Conservation (phyloP, 1,140 invertebrate genomes). For the Solenopsis invicta region DNA sequence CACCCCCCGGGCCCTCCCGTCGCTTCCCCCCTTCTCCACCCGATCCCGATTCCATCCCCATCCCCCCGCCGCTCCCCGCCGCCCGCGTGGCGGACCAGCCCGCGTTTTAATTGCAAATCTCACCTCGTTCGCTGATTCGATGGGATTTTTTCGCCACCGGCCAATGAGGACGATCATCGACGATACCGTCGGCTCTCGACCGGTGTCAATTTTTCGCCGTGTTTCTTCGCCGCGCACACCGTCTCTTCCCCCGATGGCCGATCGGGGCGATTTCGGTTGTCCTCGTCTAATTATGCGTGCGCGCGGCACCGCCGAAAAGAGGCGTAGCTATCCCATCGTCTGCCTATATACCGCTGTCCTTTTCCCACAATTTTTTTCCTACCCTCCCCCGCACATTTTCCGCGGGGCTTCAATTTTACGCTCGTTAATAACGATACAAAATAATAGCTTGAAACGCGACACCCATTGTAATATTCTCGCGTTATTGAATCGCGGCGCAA, state of each 20-base stretch:
- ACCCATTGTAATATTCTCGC: conserved; percentile 65
- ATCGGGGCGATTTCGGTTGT: conserved; percentile 58
- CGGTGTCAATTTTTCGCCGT: conserved; percentile 79
- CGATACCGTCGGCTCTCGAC: conserved; percentile 76
- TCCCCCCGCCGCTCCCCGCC: conserved; percentile 35
- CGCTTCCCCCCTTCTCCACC: conserved; percentile 66
- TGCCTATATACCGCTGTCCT: conserved; percentile 44
- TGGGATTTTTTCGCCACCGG: conserved; percentile 84
- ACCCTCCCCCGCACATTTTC: conserved; percentile 29
- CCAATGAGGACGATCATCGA: conserved; percentile 85
- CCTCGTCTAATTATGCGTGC: conserved; percentile 64
- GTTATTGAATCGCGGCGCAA: conserved; percentile 62
- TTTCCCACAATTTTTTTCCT: conserved; percentile 44
- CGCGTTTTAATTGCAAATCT: conserved; percentile 86
- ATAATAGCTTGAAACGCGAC: conserved; percentile 63
- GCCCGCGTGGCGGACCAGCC: conserved; percentile 81
- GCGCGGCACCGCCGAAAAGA: conserved; percentile 58
- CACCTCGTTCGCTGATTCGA: conserved; percentile 86
- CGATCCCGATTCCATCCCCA: conserved; percentile 33
- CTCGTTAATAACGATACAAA: conserved; percentile 66
- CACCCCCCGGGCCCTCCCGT: conserved; percentile 70
- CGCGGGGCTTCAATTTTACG: conserved; percentile 63
- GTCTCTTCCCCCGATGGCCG: conserved; percentile 56
- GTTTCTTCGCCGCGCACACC: conserved; percentile 71
- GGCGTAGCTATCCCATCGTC: conserved; percentile 54